Percentiles rank a stretch among this genome's conserved stretches.
phyloP scores from a whole-genome alignment of 2,113 vertebrate species.

The Sakesphorus luctuosus region DNA sequence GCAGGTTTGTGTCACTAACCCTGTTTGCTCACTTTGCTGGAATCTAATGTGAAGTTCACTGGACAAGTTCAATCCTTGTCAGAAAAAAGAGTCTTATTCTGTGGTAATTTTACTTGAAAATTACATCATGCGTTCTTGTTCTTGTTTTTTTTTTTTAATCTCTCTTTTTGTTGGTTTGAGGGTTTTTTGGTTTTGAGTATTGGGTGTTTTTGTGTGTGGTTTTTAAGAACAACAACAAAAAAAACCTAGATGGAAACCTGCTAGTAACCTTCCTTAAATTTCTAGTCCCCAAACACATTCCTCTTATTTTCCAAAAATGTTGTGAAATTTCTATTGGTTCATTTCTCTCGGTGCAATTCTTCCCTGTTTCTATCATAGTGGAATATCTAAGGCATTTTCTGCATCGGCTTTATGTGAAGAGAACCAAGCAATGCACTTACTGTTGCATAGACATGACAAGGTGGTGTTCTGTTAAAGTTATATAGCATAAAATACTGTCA shows the following conservation, averaged over 20 bases:
- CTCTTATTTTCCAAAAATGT: background rate
- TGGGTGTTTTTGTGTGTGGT: too few species aligned
- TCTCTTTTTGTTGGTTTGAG: background rate
- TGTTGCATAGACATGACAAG: background rate
- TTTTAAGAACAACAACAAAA: background rate
- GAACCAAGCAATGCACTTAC: background rate
- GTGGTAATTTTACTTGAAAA: background rate
- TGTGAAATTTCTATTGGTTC: background rate
- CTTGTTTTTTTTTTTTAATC: too few species aligned
- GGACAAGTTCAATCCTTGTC: background rate
- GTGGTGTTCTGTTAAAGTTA: background rate
- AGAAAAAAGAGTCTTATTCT: background rate
- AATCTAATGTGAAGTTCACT: fast-evolving
- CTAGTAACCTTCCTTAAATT: background rate
- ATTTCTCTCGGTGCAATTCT: background rate
- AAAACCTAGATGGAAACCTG: background rate
- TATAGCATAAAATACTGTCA: background rate
- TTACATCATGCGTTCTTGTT: background rate
- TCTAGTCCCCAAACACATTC: background rate
- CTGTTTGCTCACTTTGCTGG: background rate
- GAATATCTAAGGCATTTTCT: background rate
- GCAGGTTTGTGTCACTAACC: constrained; percentile 23
- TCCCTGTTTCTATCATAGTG: background rate
- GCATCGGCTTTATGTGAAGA: background rate
- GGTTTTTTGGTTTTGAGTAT: background rate